Evolutionary conservation across 2,113 vertebrate species (phyloP).

Genomic region (Poicephalus gulielmi): DNA sequence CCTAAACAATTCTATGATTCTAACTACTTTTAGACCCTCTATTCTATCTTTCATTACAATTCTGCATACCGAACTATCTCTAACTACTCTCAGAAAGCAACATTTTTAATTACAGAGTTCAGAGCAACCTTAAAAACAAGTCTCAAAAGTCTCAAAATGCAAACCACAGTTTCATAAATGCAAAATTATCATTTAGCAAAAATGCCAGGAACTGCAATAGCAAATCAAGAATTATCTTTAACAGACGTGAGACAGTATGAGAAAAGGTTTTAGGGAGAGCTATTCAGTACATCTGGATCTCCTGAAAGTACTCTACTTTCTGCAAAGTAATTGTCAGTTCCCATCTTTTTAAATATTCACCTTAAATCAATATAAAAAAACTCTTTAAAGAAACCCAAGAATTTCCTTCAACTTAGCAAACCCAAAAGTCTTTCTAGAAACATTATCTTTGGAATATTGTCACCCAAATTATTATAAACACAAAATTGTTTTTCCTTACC

Average conservation of each 20-base stretch:
- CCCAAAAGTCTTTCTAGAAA: background rate
- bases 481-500: slow-evolving; percentile 75
- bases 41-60: background rate
- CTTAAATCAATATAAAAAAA: background rate
- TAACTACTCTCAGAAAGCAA: background rate
- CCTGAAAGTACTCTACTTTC: background rate
- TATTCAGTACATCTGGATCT: background rate
- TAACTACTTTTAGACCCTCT: background rate
- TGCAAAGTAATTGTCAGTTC: background rate
- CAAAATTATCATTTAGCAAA: background rate
- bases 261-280: background rate
- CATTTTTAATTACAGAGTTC: background rate
- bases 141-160: background rate
- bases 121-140: background rate
- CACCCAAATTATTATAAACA: background rate
- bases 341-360: background rate
- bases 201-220: background rate
- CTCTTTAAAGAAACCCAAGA: background rate
- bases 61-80: background rate
- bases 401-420: background rate
- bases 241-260: background rate
- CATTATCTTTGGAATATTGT: background rate
- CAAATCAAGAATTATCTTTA: background rate
- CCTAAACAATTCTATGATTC: background rate
- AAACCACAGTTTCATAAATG: background rate